Conservation (phyloP, 64 coral and sea anemone species). For the Anthopleura sola region DNA sequence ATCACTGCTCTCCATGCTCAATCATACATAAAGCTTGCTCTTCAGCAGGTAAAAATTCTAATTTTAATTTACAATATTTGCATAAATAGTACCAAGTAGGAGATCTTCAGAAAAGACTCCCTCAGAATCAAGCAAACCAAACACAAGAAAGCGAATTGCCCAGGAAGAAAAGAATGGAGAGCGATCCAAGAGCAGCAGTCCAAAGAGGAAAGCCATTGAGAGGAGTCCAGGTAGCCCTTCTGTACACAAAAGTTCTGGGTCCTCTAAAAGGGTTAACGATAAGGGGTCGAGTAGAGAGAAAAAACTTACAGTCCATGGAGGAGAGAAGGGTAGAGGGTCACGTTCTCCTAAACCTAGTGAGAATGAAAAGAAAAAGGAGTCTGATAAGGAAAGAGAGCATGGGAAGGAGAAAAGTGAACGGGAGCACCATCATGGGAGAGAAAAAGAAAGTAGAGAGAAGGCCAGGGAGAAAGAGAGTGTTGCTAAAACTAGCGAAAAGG, state of each 20-base stretch:
- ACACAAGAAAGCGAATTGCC: slow-evolving; percentile 51
- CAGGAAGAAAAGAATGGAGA: slow-evolving; percentile 38
- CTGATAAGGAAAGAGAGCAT: slow-evolving; percentile 43
- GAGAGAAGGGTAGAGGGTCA: slow-evolving; percentile 39
- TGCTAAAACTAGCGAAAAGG: slow-evolving; percentile 13
- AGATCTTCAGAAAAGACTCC: slow-evolving; percentile 10
- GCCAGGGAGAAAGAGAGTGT: slow-evolving; percentile 42
- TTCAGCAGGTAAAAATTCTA: background rate
- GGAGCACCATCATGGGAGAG: slow-evolving; percentile 4
- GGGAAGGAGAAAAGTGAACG: slow-evolving; percentile 40
- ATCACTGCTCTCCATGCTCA: too few relatives aligned
- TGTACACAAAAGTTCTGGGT: slow-evolving; percentile 29
- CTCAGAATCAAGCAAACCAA: slow-evolving; percentile 21
- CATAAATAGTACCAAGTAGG: background rate
- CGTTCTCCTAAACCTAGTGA: slow-evolving; percentile 64
- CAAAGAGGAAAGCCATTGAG: slow-evolving; percentile 30
- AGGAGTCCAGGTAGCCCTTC: slow-evolving; percentile 28
- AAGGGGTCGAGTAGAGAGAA: slow-evolving; percentile 25
- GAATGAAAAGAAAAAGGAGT: slow-evolving; percentile 58
- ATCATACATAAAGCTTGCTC: too few relatives aligned
- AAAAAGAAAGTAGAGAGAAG: slow-evolving; percentile 50
- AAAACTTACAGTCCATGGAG: slow-evolving; percentile 35
- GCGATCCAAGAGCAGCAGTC: slow-evolving; percentile 42
- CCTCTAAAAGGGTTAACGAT: slow-evolving; percentile 8
- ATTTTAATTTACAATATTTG: background rate